Conservation (phyloP, 1,140 invertebrate genomes). For the Meloidogyne floridensis region DNA sequence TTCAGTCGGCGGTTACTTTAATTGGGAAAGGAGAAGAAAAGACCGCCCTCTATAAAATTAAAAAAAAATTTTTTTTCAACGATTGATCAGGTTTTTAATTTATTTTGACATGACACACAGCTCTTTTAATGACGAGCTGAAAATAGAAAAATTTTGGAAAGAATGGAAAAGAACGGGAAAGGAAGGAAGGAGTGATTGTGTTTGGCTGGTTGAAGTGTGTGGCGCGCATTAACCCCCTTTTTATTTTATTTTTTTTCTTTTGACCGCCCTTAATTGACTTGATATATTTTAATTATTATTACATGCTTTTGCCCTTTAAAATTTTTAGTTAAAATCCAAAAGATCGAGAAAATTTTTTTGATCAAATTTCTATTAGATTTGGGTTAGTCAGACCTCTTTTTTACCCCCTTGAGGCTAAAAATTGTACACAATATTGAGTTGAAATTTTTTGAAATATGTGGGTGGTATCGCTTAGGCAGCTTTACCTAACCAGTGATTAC, state of each 20-base stretch:
- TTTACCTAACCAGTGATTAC: no score
- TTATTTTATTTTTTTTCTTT: not conserved
- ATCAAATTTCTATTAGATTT: not conserved
- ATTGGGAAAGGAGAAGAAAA: no score
- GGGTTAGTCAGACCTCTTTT: no score
- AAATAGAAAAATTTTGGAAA: not conserved
- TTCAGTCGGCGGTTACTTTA: no score
- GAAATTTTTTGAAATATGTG: no score
- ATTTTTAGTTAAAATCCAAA: not conserved
- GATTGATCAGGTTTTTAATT: not conserved
- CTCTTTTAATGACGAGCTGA: not conserved
- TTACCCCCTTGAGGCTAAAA: no score
- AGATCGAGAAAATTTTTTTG: not conserved
- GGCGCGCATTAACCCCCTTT: not conserved
- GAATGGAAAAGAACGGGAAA: not conserved
- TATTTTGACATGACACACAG: not conserved
- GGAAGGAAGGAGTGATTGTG: not conserved
- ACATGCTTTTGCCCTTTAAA: slow-evolving; percentile 1
- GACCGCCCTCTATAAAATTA: no score
- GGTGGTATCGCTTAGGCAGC: no score
- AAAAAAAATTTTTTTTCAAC: not conserved
- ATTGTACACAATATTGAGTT: no score
- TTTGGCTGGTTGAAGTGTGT: not conserved
- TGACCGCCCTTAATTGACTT: slow-evolving; percentile 7
- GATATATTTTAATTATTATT: not conserved